Evolutionary conservation across 1,140 invertebrate species (phyloP).

Genomic region (Zelostemma sp.): DNA sequence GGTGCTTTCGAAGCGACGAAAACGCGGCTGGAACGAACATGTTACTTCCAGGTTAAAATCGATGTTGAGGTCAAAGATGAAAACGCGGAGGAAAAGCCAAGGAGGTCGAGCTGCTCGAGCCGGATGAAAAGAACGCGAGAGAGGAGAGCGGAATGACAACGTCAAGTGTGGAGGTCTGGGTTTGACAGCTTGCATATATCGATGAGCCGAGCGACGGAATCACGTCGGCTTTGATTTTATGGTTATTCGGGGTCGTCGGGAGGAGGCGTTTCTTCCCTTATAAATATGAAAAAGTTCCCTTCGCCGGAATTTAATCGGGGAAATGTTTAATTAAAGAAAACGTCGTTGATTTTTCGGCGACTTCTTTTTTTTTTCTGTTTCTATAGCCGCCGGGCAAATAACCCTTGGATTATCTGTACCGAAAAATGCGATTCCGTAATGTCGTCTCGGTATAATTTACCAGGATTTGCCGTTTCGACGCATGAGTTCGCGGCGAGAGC

Average conservation of each 20-base stretch:
- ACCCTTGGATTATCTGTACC: slow-evolving; percentile 34
- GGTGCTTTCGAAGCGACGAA: slow-evolving; percentile 2
- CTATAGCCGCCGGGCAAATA: too few species aligned
- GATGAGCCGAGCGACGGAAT: slow-evolving; percentile 48
- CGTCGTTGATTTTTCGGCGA: background rate
- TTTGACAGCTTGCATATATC: slow-evolving; percentile 64
- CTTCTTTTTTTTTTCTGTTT: background rate
- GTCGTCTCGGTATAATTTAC: slow-evolving; percentile 34
- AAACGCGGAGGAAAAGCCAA: slow-evolving; percentile 15
- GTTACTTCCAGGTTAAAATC: slow-evolving; percentile 55
- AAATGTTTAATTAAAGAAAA: background rate
- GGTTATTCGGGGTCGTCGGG: slow-evolving; percentile 4
- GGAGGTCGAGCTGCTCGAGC: slow-evolving; percentile 5
- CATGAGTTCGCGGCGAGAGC: slow-evolving; percentile 28
- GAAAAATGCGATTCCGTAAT: slow-evolving; percentile 45
- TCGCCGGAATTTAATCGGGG: background rate
- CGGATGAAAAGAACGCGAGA: slow-evolving; percentile 22
- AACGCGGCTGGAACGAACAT: slow-evolving; percentile 53
- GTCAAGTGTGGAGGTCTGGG: slow-evolving; percentile 44
- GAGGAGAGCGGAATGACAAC: slow-evolving; percentile 17
- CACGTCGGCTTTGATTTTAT: slow-evolving; percentile 21
- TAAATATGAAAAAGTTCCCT: background rate
- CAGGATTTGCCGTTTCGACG: slow-evolving; percentile 43
- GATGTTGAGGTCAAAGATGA: slow-evolving; percentile 37
- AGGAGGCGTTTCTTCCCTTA: background rate